Evolutionary conservation across 2,888 invertebrate species (phyloP).

Genomic region (Branchellion lobata): DNA sequence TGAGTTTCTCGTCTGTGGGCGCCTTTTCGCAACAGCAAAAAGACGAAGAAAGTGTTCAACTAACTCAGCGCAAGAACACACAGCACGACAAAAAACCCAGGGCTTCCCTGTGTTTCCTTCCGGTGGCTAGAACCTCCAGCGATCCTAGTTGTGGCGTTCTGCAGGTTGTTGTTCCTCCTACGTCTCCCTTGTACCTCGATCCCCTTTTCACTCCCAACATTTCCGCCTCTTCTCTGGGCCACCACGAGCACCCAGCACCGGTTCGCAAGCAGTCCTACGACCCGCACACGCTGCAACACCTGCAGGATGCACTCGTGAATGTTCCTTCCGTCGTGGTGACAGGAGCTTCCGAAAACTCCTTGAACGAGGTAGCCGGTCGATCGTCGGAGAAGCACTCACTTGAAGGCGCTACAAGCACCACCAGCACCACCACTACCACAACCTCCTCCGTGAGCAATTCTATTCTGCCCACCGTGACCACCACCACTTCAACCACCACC

Average conservation of each 20-base stretch:
- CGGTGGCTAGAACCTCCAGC: conserved; percentile 47
- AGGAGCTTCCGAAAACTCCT: conserved; percentile 1
- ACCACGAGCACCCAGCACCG: neutral
- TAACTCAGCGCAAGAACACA: neutral
- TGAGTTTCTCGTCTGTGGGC: conserved; percentile 45
- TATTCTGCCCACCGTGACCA: neutral
- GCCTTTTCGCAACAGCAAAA: conserved; percentile 10
- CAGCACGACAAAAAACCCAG: conserved; percentile 24
- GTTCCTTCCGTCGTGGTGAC: conserved; percentile 2
- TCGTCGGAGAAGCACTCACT: no score
- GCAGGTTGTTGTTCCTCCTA: conserved; percentile 30
- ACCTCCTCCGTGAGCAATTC: neutral
- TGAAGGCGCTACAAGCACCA: neutral
- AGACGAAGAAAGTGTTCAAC: neutral
- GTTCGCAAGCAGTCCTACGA: neutral
- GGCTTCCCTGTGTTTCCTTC: conserved; percentile 49
- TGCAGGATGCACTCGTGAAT: neutral
- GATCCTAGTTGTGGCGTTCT: conserved; percentile 44
- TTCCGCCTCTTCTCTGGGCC: neutral
- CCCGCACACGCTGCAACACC: neutral
- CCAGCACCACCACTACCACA: neutral
- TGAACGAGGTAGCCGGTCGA: neutral
- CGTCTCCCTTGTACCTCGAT: neutral
- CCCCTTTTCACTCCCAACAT: conserved; percentile 6
- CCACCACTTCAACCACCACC: neutral